Evolutionary conservation across 1,140 invertebrate species (phyloP).

Genomic region (Amphibalanus amphitrite): DNA sequence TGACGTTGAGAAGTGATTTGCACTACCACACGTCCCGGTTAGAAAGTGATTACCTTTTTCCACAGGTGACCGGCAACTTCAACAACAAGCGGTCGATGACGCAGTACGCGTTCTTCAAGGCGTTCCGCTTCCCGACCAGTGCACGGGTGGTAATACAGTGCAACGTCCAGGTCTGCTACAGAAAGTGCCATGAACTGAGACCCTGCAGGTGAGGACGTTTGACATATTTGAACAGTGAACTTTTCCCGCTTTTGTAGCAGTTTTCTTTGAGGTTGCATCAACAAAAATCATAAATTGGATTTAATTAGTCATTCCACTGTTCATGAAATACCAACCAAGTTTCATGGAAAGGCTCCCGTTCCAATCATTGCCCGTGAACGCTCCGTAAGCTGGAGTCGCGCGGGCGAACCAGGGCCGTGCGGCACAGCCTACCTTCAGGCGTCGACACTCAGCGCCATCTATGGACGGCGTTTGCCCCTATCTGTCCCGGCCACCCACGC

Average conservation of each 20-base stretch:
- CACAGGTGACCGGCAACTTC: slow-evolving; percentile 17
- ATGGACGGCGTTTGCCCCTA: too few relatives aligned
- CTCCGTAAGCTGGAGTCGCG: too few relatives aligned
- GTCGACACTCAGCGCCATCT: background rate
- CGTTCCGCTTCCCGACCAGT: slow-evolving; percentile 20
- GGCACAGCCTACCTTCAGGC: background rate
- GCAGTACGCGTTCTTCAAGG: slow-evolving; percentile 12
- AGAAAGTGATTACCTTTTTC: too few relatives aligned
- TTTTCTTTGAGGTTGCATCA: background rate
- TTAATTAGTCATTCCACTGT: background rate
- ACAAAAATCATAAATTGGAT: background rate
- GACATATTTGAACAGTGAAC: background rate
- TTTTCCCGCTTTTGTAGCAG: background rate
- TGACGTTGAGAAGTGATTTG: too few relatives aligned
- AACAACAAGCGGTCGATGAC: slow-evolving; percentile 15
- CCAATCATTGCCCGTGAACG: too few relatives aligned
- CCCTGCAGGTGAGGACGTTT: slow-evolving; percentile 17
- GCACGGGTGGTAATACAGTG: slow-evolving; percentile 17
- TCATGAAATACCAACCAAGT: background rate
- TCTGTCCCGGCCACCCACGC: too few relatives aligned
- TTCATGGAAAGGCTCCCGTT: too few relatives aligned
- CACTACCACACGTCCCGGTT: too few relatives aligned
- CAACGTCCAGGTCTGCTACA: slow-evolving; percentile 20
- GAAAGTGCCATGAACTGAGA: slow-evolving; percentile 13
- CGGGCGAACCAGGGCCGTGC: background rate